Percentiles rank a stretch among this genome's conserved stretches.
Conservation (phyloP, 1,140 invertebrate species). For the Zaprionus ornatus region DNA sequence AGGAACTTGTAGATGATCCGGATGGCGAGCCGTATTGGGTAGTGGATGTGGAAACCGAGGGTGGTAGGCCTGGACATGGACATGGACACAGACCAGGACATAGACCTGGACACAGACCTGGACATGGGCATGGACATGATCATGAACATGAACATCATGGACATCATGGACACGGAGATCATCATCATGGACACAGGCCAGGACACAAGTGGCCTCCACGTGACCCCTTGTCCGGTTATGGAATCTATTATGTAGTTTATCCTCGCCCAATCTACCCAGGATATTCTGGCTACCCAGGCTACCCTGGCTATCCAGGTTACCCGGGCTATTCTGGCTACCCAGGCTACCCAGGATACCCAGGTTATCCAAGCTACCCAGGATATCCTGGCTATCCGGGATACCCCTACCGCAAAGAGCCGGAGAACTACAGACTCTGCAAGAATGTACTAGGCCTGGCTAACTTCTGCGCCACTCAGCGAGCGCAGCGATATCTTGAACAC, state of each 20-base stretch:
- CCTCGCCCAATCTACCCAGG: neutral
- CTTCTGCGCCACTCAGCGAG: neutral
- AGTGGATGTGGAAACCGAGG: neutral
- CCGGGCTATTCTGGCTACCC: neutral
- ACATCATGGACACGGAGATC: neutral
- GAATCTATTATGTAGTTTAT: neutral
- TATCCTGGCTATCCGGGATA: neutral
- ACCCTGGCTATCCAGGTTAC: neutral
- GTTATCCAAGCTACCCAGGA: neutral
- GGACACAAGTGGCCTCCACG: neutral
- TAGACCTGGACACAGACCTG: neutral
- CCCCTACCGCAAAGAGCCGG: neutral
- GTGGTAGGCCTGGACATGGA: neutral
- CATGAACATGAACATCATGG: neutral
- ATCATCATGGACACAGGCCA: neutral
- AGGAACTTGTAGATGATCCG: neutral
- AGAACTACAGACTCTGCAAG: constrained; percentile 2
- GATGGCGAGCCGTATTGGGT: neutral
- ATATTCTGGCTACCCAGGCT: neutral
- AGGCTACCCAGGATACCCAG: neutral
- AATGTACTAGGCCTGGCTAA: neutral
- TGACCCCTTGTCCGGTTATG: neutral
- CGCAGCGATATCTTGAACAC: neutral
- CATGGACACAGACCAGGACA: neutral
- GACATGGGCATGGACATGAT: neutral